phyloP scores from a whole-genome alignment of 2,888 invertebrate genomes.

The Timema cristinae region DNA sequence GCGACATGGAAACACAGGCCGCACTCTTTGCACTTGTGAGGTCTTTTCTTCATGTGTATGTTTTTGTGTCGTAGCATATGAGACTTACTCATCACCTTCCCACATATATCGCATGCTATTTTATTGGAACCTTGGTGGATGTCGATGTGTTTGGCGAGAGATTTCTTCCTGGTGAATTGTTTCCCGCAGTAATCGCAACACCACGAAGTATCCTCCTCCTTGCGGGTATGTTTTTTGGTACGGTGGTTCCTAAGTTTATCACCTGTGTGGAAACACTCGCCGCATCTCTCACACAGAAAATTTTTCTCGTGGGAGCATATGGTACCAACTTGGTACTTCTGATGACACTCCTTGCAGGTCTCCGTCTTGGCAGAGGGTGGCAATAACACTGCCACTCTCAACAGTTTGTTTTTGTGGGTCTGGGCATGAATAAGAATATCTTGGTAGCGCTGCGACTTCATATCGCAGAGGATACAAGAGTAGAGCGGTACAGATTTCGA shows the following conservation, averaged over 20 bases:
- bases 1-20: conserved; percentile 1
- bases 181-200: conserved; percentile 7
- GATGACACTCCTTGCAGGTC: no score
- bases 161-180: background rate
- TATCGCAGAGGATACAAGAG: no score
- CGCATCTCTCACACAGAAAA: conserved; percentile 2
- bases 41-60: background rate
- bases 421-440: no score
- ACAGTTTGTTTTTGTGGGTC: no score
- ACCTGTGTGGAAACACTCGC: background rate
- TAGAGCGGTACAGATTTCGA: no score
- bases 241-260: background rate
- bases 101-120: no score
- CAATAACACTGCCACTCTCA: no score
- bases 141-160: no score
- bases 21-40: background rate
- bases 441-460: no score
- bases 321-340: no score
- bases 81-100: background rate
- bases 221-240: background rate
- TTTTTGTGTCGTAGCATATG: background rate
- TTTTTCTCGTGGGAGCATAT: background rate
- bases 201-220: background rate
- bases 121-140: no score
- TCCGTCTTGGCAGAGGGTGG: no score